Evolutionary conservation across 2,113 vertebrate genomes (phyloP).

Genomic region (Rhabdomys dilectus): DNA sequence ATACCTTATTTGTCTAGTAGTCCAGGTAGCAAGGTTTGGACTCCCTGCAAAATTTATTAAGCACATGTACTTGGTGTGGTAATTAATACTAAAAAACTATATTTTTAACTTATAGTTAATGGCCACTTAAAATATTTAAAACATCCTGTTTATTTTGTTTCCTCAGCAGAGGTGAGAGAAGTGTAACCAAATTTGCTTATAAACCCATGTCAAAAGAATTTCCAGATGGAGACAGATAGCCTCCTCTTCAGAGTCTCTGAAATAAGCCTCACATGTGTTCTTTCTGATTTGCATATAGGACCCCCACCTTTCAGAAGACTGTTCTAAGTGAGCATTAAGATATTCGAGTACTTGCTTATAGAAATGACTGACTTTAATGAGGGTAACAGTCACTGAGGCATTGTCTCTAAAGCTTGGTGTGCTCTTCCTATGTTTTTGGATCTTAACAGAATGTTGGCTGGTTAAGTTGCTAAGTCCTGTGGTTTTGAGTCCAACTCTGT

Average conservation of each 20-base stretch:
- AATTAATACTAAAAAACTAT: not conserved
- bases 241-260: not conserved
- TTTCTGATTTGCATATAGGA: not conserved
- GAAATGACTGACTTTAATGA: not conserved
- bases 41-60: not conserved
- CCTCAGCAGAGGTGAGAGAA: not conserved
- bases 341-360: not conserved
- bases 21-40: not conserved
- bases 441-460: not conserved
- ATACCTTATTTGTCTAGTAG: not conserved
- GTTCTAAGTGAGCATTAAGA: not conserved
- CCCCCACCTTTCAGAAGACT: not conserved
- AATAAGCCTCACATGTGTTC: not conserved
- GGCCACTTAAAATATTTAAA: conserved; percentile 30
- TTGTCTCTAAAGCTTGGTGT: too few species aligned
- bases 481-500: not conserved
- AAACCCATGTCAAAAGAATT: not conserved
- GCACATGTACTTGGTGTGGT: not conserved
- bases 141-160: not conserved
- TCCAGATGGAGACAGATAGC: not conserved
- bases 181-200: not conserved
- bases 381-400: not conserved
- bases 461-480: not conserved
- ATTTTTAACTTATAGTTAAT: not conserved
- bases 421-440: not conserved